Percentiles rank a stretch among this genome's conserved stretches.
These are phyloP conservation scores for Aphidius ervi DNA, from an alignment of 1,140 invertebrate genomes.

Conservation along the genomic window DNA sequence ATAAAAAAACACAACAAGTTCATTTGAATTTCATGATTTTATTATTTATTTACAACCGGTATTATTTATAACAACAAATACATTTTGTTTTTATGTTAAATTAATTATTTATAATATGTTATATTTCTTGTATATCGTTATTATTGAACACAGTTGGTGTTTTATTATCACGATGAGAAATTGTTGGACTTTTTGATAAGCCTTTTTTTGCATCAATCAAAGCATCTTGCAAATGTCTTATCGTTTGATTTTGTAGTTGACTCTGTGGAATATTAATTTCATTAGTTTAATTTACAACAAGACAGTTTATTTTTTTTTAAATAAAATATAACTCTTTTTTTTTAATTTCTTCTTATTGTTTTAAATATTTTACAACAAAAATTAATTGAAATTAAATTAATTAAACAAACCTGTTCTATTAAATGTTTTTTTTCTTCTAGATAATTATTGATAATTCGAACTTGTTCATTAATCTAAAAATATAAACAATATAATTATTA, in stretches of 20 bases:
- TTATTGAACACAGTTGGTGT: constrained; percentile 44
- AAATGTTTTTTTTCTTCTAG: constrained; percentile 44
- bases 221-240: constrained; percentile 45
- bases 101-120: constrained; percentile 25
- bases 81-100: constrained; percentile 10
- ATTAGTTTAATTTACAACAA: neutral
- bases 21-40: too few species aligned
- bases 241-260: constrained; percentile 47
- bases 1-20: too few species aligned
- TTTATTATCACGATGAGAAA: constrained; percentile 44
- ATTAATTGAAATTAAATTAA: neutral
- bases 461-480: constrained; percentile 42
- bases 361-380: too few species aligned
- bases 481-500: constrained; percentile 2
- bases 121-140: constrained; percentile 51
- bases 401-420: constrained; percentile 37
- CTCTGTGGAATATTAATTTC: constrained; percentile 31
- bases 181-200: constrained; percentile 44
- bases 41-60: too few species aligned
- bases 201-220: constrained; percentile 46
- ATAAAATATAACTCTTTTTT: neutral
- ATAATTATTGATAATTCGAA: constrained; percentile 32
- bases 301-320: too few species aligned
- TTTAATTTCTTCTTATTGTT: too few species aligned
- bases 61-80: neutral